Percentiles rank a stretch among this genome's conserved stretches.
phyloP scores from a whole-genome alignment of 2,113 vertebrate genomes.

The Cyrtonyx montezumae region DNA sequence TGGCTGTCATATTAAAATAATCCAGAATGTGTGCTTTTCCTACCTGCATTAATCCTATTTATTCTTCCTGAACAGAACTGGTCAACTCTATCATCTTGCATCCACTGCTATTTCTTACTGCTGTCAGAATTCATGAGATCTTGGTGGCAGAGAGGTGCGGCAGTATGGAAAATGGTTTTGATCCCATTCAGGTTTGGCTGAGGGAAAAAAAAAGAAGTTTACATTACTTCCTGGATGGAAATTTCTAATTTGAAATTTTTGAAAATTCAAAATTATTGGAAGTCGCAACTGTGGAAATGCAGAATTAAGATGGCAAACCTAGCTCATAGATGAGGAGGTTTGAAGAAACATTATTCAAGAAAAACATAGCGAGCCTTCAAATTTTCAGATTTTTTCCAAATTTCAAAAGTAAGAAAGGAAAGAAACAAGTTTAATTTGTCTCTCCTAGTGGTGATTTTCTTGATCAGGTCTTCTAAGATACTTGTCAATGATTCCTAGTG shows the following conservation, averaged over 20 bases:
- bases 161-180: not conserved
- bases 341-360: not conserved
- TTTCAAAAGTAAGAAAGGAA: not conserved
- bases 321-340: not conserved
- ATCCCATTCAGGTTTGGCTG: not conserved
- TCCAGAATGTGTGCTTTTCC: not conserved
- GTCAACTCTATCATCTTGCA: rapidly evolving
- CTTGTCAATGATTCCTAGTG: not conserved
- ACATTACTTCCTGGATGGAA: not conserved
- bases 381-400: rapidly evolving
- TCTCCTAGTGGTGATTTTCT: not conserved
- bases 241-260: not conserved
- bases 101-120: not conserved
- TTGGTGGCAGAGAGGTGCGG: not conserved
- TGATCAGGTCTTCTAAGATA: not conserved
- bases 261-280: not conserved
- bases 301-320: not conserved
- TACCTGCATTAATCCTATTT: rapidly evolving
- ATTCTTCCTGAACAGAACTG: not conserved
- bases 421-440: not conserved
- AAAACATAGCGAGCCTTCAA: not conserved
- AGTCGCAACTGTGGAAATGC: not conserved
- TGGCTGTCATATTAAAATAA: not conserved
- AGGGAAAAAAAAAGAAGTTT: not conserved
- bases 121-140: not conserved